These are phyloP conservation scores for Pteruthius melanotis DNA, from an alignment of 2,113 vertebrate species.

Conservation along the genomic window DNA sequence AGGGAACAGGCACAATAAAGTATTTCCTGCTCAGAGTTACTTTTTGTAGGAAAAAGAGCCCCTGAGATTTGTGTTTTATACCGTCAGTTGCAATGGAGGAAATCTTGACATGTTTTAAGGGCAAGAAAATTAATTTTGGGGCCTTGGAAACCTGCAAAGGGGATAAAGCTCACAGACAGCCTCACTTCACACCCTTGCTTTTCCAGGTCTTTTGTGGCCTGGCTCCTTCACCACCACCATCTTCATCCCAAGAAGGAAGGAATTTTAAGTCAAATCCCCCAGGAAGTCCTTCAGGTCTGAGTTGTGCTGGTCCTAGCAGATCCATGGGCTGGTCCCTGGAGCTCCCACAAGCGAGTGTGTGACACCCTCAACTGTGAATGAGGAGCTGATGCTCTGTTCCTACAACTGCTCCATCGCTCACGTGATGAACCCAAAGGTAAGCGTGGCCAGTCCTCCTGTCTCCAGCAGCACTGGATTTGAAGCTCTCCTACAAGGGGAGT, in stretches of 20 bases:
- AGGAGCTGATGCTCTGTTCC: not conserved
- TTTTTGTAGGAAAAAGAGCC: not conserved
- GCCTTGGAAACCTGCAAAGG: not conserved
- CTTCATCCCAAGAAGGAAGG: not conserved
- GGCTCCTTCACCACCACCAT: not conserved
- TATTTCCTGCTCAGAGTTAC: not conserved
- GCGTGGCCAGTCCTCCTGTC: not conserved
- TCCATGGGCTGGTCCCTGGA: not conserved
- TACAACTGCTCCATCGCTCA: fast-evolving
- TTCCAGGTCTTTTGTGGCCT: not conserved
- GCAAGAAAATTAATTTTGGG: not conserved
- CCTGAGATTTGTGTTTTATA: not conserved
- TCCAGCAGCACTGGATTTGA: not conserved
- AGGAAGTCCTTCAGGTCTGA: not conserved
- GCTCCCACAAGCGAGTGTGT: not conserved
- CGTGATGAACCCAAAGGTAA: not conserved
- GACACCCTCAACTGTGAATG: fast-evolving
- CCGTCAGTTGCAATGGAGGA: not conserved
- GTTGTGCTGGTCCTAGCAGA: not conserved
- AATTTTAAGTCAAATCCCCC: not conserved
- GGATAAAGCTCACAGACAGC: not conserved
- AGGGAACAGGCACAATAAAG: not conserved
- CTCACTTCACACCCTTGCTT: not conserved
- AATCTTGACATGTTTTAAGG: not conserved
- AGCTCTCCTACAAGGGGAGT: not conserved